Evolutionary conservation across 2,888 invertebrate species (phyloP).

Genomic region (Lathronympha strigana): DNA sequence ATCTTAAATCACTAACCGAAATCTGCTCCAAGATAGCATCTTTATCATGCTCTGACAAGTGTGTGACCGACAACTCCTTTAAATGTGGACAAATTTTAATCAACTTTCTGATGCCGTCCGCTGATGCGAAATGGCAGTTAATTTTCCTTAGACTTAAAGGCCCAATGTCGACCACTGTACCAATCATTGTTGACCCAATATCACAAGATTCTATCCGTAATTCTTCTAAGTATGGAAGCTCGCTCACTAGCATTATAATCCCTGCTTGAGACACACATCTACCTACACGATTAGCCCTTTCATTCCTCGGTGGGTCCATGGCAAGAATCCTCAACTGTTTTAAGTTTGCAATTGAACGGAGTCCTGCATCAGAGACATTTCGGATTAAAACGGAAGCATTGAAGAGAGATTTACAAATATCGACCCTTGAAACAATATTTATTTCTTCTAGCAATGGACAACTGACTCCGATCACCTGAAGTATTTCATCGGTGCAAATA

Average conservation of each 20-base stretch:
- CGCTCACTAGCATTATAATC: constrained; percentile 70
- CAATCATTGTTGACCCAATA: constrained; percentile 75
- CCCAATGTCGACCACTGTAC: constrained; percentile 65
- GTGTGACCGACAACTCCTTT: constrained; percentile 74
- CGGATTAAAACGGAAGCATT: constrained; percentile 78
- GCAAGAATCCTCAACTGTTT: constrained; percentile 70
- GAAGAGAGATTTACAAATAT: constrained; percentile 75
- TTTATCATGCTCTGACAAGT: constrained; percentile 73
- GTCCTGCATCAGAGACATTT: constrained; percentile 77
- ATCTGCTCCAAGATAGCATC: constrained; percentile 75
- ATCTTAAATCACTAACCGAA: constrained; percentile 64
- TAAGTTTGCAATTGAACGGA: constrained; percentile 67
- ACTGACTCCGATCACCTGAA: constrained; percentile 67
- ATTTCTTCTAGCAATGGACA: constrained; percentile 75
- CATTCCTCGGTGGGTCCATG: constrained; percentile 79
- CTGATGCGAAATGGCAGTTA: constrained; percentile 77
- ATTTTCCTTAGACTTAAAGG: constrained; percentile 75
- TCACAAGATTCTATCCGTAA: constrained; percentile 79
- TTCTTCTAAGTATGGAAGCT: constrained; percentile 75
- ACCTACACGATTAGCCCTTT: constrained; percentile 70
- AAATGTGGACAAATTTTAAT: constrained; percentile 75
- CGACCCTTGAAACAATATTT: constrained; percentile 78
- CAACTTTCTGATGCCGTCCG: constrained; percentile 71
- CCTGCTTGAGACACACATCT: constrained; percentile 77
- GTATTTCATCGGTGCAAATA: constrained; percentile 80